Conservation (phyloP, 2,888 invertebrate genomes). For the Eristalis pertinax region DNA sequence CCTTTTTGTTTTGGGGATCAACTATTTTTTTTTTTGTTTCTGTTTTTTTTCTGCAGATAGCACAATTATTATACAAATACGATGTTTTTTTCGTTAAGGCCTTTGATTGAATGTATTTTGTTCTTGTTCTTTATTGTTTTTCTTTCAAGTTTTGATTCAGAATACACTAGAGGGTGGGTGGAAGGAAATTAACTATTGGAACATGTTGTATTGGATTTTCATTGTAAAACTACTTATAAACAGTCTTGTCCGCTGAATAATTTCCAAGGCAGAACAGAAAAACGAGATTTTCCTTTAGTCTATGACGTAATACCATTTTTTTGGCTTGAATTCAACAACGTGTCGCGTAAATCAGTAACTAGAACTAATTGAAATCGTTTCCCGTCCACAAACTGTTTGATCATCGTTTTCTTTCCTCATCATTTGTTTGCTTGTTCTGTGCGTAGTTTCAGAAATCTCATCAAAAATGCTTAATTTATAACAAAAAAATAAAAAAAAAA, state of each 20-base stretch:
- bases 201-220: slow-evolving; percentile 19
- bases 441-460: slow-evolving; percentile 43
- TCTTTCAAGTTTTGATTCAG: slow-evolving; percentile 5
- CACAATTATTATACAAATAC: slow-evolving; percentile 61
- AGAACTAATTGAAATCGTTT: slow-evolving; percentile 10
- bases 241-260: slow-evolving; percentile 71
- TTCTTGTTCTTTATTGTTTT: slow-evolving; percentile 15
- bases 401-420: slow-evolving; percentile 1
- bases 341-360: slow-evolving; percentile 35
- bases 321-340: slow-evolving; percentile 23
- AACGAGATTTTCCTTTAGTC: slow-evolving; percentile 3
- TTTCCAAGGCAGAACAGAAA: slow-evolving; percentile 37
- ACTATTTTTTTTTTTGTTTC: not conserved
- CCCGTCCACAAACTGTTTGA: slow-evolving; percentile 5
- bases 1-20: slow-evolving; percentile 1
- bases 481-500: slow-evolving; percentile 24
- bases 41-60: slow-evolving; percentile 15
- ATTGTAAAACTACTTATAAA: slow-evolving; percentile 68
- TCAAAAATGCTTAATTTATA: slow-evolving; percentile 1
- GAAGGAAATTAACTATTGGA: slow-evolving; percentile 43
- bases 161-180: not conserved
- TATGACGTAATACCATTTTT: slow-evolving; percentile 37
- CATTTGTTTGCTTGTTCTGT: slow-evolving; percentile 56
- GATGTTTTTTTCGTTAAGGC: slow-evolving; percentile 69
- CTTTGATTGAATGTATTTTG: slow-evolving; percentile 39